Conservation (phyloP, 2,888 invertebrate species). For the Tanypteryx hageni region DNA sequence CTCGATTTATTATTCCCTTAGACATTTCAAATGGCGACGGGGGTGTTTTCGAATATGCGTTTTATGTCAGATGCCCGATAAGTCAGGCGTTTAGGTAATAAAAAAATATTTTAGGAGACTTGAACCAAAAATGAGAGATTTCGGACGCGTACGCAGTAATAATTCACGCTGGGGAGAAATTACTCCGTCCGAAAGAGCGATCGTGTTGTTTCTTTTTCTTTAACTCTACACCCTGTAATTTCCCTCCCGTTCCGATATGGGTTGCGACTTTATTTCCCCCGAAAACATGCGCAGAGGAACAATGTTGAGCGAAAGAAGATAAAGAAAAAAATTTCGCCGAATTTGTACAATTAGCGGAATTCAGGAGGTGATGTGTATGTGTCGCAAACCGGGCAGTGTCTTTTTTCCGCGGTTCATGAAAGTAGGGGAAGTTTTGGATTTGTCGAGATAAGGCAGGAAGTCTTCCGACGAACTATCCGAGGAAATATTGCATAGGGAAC, state of each 20-base stretch:
- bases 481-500: slow-evolving; percentile 22
- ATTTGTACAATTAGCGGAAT: neutral
- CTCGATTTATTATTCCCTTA: neutral
- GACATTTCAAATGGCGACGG: neutral
- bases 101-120: neutral
- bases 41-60: neutral
- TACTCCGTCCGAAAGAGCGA: slow-evolving; percentile 9
- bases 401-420: neutral
- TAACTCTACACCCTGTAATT: neutral
- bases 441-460: slow-evolving; percentile 37
- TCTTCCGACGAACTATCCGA: neutral
- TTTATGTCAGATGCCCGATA: slow-evolving; percentile 16
- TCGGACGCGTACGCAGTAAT: neutral
- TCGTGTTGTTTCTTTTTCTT: slow-evolving; percentile 1
- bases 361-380: neutral
- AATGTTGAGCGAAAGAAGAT: neutral
- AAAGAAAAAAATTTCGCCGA: neutral
- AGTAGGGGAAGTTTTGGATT: neutral
- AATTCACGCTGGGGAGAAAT: neutral
- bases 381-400: neutral
- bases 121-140: neutral
- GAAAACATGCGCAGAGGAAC: neutral
- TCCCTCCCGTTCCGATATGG: neutral
- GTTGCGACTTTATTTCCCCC: neutral
- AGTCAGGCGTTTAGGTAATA: neutral